Base-by-base conservation (phyloP, 2,797 vertebrate species). In the Micropoecilia bifurca region DNA sequence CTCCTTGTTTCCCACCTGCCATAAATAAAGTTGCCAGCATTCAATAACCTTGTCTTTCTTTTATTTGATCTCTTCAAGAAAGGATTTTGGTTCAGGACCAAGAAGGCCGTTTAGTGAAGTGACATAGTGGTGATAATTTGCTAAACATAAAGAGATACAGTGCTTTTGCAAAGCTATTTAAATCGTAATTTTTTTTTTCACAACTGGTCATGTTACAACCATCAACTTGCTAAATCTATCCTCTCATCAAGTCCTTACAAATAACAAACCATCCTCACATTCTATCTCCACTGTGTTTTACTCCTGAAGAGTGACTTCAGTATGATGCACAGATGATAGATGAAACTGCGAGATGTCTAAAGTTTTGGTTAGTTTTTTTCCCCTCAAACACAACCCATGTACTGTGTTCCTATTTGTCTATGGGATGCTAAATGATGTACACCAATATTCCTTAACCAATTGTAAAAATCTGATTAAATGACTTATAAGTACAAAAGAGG, bases 1-100 rank as follows among this genome's bases (percentile, higher is more conserved):
- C 2, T 20, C 18, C n/a, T 76, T 87, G 48, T 85, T 80, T 79
- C 48, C 83, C 47, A 76, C 30, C 80, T 86, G 77, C 78, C 74
- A 28, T 86, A 92, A 96, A 96, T 96, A 95, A 96, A 95, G 90
- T 91, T 91, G 86, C 93, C 87, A 95, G 94, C 95, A 96, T 93
- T 90, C 85, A 87, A 80, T 80, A 68, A 77, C 46, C 63, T 80
- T 84, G 85, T 91, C 81, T 48, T 39, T 74, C 30, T 83, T 75
- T 85, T 80, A 81, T 83, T 87, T 90, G 10, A 82, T 81, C 69
- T 86, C 73, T 85, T 83, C 73, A 75, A 50, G 12, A 41, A 25
- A 33, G 43, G 71, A 50, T 50, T 57, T 75, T 71, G 73, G 74
- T 76, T 74, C 16, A 55, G 39, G 22, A 53, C 59, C 75, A 8